A percentile compares a stretch with the other conserved stretches of the same genome.
These are phyloP conservation scores for Mareca penelope DNA, from an alignment of 2,797 vertebrate species.

Conservation along the genomic window DNA sequence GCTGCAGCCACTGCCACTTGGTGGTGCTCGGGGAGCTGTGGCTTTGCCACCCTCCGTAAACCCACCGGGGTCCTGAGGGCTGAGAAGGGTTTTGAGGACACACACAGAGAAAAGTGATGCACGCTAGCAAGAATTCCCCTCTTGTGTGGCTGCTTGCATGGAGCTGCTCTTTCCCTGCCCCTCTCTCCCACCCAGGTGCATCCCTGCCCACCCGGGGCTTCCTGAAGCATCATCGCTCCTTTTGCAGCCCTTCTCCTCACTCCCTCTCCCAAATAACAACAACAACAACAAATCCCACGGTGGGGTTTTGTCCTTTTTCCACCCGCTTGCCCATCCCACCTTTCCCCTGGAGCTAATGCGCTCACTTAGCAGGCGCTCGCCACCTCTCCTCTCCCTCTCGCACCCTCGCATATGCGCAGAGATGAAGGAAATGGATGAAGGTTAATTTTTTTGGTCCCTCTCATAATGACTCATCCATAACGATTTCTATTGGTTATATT, in stretches of 20 bases:
- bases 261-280: background rate
- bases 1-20: too few relatives aligned
- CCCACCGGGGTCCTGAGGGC: accelerated
- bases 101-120: background rate
- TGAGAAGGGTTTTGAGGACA: background rate
- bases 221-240: background rate
- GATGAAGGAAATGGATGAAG: constrained; percentile 69
- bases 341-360: background rate
- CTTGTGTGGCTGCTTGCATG: accelerated
- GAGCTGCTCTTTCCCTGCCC: background rate
- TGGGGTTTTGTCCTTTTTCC: accelerated
- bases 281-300: background rate
- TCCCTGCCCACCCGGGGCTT: accelerated
- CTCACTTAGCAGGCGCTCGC: background rate
- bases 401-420: background rate
- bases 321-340: background rate
- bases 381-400: background rate
- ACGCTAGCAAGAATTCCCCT: background rate
- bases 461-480: constrained; percentile 82
- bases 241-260: background rate
- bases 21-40: background rate
- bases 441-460: constrained; percentile 76
- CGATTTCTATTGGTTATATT: constrained; percentile 79
- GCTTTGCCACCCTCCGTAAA: background rate
- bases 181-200: background rate